Conservation (phyloP, 2,888 invertebrate genomes). For the Drosophila aldrichi region DNA sequence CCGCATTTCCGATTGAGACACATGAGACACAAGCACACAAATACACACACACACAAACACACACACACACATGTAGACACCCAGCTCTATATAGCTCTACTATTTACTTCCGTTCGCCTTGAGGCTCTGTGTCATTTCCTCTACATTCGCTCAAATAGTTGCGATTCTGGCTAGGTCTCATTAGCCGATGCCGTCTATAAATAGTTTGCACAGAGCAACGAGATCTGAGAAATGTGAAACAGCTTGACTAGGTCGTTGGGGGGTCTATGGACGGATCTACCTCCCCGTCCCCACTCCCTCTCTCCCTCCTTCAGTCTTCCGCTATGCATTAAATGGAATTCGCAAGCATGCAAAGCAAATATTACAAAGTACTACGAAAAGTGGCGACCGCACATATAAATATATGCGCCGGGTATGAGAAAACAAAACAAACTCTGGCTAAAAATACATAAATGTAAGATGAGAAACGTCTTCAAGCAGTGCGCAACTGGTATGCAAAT, state of each 20-base stretch:
- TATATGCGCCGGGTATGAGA: slow-evolving; percentile 26
- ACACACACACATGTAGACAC: not conserved
- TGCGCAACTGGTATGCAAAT: slow-evolving; percentile 25
- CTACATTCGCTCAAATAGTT: slow-evolving; percentile 36
- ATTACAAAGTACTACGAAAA: slow-evolving; percentile 57
- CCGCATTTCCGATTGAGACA: slow-evolving; percentile 49
- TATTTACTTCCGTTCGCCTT: slow-evolving; percentile 50
- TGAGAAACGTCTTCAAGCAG: slow-evolving; percentile 6
- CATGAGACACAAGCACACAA: not conserved
- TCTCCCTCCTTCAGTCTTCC: not conserved
- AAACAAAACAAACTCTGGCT: slow-evolving; percentile 43
- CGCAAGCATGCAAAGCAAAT: slow-evolving; percentile 54
- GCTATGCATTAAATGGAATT: slow-evolving; percentile 48
- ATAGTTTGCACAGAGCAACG: slow-evolving; percentile 26
- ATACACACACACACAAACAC: not conserved
- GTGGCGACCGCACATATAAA: slow-evolving; percentile 12
- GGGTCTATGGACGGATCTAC: not conserved
- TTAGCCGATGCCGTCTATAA: slow-evolving; percentile 47
- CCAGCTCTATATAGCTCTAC: slow-evolving; percentile 7
- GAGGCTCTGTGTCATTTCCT: slow-evolving; percentile 41
- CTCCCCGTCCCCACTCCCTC: not conserved
- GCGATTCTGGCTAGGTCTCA: slow-evolving; percentile 33
- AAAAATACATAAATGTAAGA: slow-evolving; percentile 16
- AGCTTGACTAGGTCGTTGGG: slow-evolving; percentile 6
- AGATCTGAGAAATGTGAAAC: slow-evolving; percentile 1